Evolutionary conservation across 2,888 invertebrate genomes (phyloP), one percentile per base, ranked within the genome.

Genomic region (Peribatodes rhomboidaria): DNA sequence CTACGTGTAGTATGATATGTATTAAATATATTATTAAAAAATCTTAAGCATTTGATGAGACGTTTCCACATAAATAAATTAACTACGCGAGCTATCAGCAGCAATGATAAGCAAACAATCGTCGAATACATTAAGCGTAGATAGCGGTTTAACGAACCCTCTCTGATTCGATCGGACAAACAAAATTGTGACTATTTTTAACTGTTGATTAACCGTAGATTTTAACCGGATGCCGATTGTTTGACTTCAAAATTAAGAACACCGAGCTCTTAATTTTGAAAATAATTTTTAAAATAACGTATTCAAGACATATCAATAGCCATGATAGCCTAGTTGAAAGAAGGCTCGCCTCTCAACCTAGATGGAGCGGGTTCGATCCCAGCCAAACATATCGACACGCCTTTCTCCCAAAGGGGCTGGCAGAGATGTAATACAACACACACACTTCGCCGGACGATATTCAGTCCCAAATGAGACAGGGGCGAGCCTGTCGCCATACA

Each of bases 81-180:
- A 77, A 75, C 75, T 62, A 71, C 61, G 16, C 52, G 65, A 73
- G 73, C 72, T 88, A 89, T 88, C 88, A 71, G 65, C 31, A 18
- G 57, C 69, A 68, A 63, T 78, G 89, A 92, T 92, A 92, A 87
- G 82, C 77, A 86, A 85, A 91, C 88, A 92, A 92, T 92, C 91
- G 87, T 82, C 86, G 89, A 90, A 90, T 84, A 89, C 86, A 90
- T 89, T 88, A 87, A 85, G 79, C 50, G 46, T 31, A 75, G 92
- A 92, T 92, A 90, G 83, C 71, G 73, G 91, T 86, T 84, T 89
- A 88, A 85, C 85, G 91, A 92, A 89, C 92, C 79, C 85, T 84
- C 87, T 86, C 85, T 84, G 87, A 83, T 84, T 83, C 76, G 79
- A 77, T 74, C 63, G 70, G 76, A 79, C 81, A 81, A 86, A 87